Evolutionary conservation across 2,113 vertebrate genomes (phyloP).

Genomic region (Catharus fuscescens): DNA sequence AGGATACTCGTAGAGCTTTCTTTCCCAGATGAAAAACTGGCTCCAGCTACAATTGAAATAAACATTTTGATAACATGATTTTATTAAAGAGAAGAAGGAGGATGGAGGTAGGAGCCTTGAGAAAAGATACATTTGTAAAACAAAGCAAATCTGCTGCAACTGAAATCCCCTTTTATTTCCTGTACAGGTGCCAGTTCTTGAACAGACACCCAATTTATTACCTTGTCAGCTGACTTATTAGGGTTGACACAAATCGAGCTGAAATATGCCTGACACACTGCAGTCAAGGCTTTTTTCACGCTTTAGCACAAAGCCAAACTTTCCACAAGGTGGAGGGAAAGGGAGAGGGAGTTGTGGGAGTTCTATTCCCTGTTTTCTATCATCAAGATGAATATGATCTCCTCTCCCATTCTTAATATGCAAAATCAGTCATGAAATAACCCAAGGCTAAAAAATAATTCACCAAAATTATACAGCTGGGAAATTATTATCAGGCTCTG

Average conservation of each 20-base stretch:
- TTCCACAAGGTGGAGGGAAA: slow-evolving; percentile 62
- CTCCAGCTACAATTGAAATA: slow-evolving; percentile 41
- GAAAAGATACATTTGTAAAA: slow-evolving; percentile 68
- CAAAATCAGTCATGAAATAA: slow-evolving; percentile 64
- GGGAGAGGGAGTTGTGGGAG: slow-evolving; percentile 54
- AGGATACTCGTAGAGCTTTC: not conserved
- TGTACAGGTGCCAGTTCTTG: slow-evolving; percentile 76
- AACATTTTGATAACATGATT: slow-evolving; percentile 52
- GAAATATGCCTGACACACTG: slow-evolving; percentile 73
- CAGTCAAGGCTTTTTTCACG: slow-evolving; percentile 58
- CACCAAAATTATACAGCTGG: slow-evolving; percentile 66
- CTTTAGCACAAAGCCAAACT: slow-evolving; percentile 70
- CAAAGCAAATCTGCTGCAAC: slow-evolving; percentile 67
- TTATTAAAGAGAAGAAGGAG: slow-evolving; percentile 20
- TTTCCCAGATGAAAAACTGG: slow-evolving; percentile 50
- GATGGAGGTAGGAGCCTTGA: slow-evolving; percentile 15
- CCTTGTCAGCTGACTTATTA: slow-evolving; percentile 77
- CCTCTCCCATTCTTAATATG: slow-evolving; percentile 61
- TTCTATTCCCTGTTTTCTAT: slow-evolving; percentile 72
- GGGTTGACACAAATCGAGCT: slow-evolving; percentile 77
- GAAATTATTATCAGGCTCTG: slow-evolving; percentile 69
- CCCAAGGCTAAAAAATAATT: slow-evolving; percentile 71
- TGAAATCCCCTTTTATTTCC: slow-evolving; percentile 77
- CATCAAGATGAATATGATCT: slow-evolving; percentile 68
- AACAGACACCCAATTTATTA: slow-evolving; percentile 78